Evolutionary conservation across 2,797 vertebrate genomes (phyloP), one percentile per base, ranked within the genome.

Genomic region (Syndactyla subalaris): DNA sequence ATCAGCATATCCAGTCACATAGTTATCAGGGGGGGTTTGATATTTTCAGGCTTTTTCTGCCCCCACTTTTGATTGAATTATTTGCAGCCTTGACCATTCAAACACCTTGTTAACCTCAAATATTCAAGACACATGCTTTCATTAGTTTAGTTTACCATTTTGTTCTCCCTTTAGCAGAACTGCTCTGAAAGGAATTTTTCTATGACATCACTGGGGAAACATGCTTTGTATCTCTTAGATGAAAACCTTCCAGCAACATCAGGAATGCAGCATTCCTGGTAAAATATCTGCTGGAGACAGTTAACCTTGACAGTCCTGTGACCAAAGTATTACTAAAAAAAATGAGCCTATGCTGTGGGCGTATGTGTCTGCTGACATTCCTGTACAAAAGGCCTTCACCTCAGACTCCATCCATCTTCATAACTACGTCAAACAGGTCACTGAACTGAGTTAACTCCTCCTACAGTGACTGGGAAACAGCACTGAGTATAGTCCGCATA

Each of bases 301-400:
- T 90, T 96, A 96, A 96, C 67, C 75, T 95, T 95, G 79, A 85
- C 55, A 88, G 21, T n/a, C 29, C 82, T 87, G 58, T 74, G 70
- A 95, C 63, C 61, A 85, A 80, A 70, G 63, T 14, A 92, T 70
- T 54, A 89, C 59, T 43, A 89, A 85, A 58, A 82, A 82, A 91
- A 95, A 70, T 10, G 52, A 79, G 61, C 29, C 26, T 43, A 51
- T 6, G 9, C 34, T 72, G 43, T 61, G 43, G 54, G n/a, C 27
- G 51, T 41, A 16, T 48, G 23, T 45, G 70, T 70, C 81, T 80
- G 55, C 36, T 70, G 48, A 83, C 2, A 24, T 34, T 93, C 70
- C 75, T 85, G 27, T 65, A 94, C 32, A 92, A 88, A 85, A 76
- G 74, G 48, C 19, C 72, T 19, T 94, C 84, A 76, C 65, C 79